Evolutionary conservation across 2,888 invertebrate genomes (phyloP).

Genomic region (Griposia aprilina): DNA sequence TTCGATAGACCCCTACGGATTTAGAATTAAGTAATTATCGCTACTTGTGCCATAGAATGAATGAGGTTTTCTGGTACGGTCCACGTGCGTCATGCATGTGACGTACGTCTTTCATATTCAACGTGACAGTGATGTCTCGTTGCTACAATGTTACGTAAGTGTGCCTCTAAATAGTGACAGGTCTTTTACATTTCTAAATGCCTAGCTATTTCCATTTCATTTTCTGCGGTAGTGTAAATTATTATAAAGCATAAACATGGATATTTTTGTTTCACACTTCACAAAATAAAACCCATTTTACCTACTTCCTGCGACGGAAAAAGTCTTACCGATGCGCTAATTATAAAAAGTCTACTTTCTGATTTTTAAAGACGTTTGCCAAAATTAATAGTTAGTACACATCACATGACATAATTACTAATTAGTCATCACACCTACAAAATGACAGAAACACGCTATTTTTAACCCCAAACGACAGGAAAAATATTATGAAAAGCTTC

Average conservation of each 20-base stretch:
- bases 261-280: not conserved
- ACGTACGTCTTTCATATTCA: not conserved
- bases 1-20: too few relatives aligned
- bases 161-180: not conserved
- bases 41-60: too few relatives aligned
- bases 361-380: not conserved
- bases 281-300: not conserved
- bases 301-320: not conserved
- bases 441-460: conserved; percentile 22
- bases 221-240: not conserved
- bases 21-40: not conserved
- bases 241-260: not conserved
- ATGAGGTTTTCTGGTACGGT: not conserved
- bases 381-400: not conserved
- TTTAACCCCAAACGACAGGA: not conserved
- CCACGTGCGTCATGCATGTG: not conserved
- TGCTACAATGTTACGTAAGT: too few relatives aligned
- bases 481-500: conserved; percentile 5
- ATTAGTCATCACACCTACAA: conserved; percentile 16
- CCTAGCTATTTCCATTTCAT: too few relatives aligned
- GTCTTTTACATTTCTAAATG: not conserved
- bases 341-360: not conserved
- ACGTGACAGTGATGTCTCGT: not conserved
- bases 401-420: conserved; percentile 3
- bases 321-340: not conserved